phyloP scores from a whole-genome alignment of 2,797 vertebrate species.

The Neosilurus hyrtlii region DNA sequence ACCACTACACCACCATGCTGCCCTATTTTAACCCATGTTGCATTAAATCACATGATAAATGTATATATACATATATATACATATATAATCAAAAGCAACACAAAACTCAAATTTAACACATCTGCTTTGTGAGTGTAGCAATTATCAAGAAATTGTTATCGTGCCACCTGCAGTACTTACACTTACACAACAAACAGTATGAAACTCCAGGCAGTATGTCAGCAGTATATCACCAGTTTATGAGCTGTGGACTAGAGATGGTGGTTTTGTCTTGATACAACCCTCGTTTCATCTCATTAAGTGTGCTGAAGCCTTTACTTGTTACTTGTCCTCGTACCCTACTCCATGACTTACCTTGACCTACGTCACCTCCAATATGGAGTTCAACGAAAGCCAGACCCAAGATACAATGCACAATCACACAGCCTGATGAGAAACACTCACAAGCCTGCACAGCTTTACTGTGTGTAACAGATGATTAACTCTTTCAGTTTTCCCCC shows the following conservation, averaged over 20 bases:
- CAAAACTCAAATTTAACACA: too few species aligned
- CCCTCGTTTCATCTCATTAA: not conserved
- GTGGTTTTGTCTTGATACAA: not conserved
- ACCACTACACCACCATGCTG: too few species aligned
- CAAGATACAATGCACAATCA: slow-evolving; percentile 21
- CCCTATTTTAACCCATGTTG: too few species aligned
- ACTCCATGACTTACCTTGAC: slow-evolving; percentile 44
- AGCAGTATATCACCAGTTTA: too few species aligned
- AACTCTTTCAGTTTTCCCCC: slow-evolving; percentile 13
- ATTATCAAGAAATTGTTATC: not conserved
- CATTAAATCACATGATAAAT: too few species aligned
- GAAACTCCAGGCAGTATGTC: not conserved
- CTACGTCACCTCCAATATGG: slow-evolving; percentile 45
- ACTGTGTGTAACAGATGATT: slow-evolving; percentile 36
- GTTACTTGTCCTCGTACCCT: slow-evolving; percentile 24
- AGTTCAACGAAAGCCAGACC: slow-evolving; percentile 20
- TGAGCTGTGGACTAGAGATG: not conserved
- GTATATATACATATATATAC: too few species aligned
- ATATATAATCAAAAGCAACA: too few species aligned
- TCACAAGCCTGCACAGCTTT: slow-evolving; percentile 28
- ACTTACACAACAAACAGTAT: not conserved
- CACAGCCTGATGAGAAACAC: slow-evolving; percentile 28
- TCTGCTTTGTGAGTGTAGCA: not conserved
- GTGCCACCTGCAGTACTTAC: not conserved
- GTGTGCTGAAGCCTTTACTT: not conserved